Evolutionary conservation across 2,888 invertebrate genomes (phyloP), one percentile per base, ranked within the genome.

Genomic region (Hirudinaria manillensis): DNA sequence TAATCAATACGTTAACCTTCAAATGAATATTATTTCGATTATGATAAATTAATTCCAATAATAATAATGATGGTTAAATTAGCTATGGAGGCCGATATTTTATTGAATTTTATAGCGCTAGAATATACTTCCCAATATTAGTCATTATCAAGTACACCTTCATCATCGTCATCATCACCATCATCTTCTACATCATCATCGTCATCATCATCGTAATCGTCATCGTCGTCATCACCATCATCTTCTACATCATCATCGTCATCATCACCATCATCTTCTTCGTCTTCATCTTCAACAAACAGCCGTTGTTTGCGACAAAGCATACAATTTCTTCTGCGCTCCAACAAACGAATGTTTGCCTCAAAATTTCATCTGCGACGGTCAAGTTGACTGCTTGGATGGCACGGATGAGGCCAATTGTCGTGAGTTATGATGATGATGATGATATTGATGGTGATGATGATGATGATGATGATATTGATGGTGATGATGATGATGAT

Each of bases 341-440:
- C 45, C 45, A 4, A 45, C 13, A 16, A 45, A 45, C 45, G 45
- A 45, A 45, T 45, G 45, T 32, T n/a, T 67, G 21, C 13, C 19
- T 21, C 19, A 7, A n/a, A 19, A 55, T 7, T 71, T 75, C 38
- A 34, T 75, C 6, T 75, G 75, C 27, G 75, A 75, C 55, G 53
- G 36, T 16, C 51, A 70, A 21, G 24, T n/a, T 10, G 75, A 75
- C 45, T 75, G 75, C 36, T 13, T n/a, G 3, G 45, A 71, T 55
- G 70, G 53, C 6, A 56, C 21, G 21, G 75, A 75, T 55, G 75
- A 75, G 38, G 34, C 55, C n/a, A 7, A 75, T 34, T 75, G 75
- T 70, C 7, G 70, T 70, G 51, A 29, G 53, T 56, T 72, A n/a
- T 61, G 13, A 10, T 24, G 36, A 2, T 68, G 68, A 34, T 2